Conservation (phyloP, 2,113 vertebrate species). For the Cercopithecus mona region DNA sequence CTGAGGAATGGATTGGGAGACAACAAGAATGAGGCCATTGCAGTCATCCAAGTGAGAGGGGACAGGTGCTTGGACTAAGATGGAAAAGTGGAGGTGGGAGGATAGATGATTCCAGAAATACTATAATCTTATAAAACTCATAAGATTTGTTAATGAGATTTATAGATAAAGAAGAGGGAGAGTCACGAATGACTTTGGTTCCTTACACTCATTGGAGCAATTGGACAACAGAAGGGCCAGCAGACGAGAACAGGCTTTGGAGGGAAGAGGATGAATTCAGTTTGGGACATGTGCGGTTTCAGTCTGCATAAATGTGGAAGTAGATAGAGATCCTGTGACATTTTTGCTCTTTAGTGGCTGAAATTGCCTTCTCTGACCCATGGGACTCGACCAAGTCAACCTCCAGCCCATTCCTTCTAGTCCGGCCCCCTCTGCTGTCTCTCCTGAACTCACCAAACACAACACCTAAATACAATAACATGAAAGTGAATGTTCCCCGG, state of each 20-base stretch:
- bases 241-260: not conserved
- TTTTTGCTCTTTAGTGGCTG: not conserved
- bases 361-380: not conserved
- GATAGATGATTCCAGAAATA: not conserved
- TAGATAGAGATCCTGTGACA: not conserved
- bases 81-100: not conserved
- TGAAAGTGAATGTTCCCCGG: rapidly evolving
- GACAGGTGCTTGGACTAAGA: rapidly evolving
- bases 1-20: not conserved
- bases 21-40: not conserved
- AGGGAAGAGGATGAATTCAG: not conserved
- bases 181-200: not conserved
- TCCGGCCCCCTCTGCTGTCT: not conserved
- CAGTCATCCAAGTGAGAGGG: not conserved
- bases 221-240: not conserved
- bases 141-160: not conserved
- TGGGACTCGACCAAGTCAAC: not conserved
- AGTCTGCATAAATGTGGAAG: not conserved
- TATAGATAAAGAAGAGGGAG: not conserved
- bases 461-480: not conserved
- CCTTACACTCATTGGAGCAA: not conserved
- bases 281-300: not conserved
- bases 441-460: not conserved
- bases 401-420: too few relatives aligned
- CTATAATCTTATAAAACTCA: not conserved